Evolutionary conservation across 2,888 invertebrate genomes (phyloP).

Genomic region (Luperina testacea): DNA sequence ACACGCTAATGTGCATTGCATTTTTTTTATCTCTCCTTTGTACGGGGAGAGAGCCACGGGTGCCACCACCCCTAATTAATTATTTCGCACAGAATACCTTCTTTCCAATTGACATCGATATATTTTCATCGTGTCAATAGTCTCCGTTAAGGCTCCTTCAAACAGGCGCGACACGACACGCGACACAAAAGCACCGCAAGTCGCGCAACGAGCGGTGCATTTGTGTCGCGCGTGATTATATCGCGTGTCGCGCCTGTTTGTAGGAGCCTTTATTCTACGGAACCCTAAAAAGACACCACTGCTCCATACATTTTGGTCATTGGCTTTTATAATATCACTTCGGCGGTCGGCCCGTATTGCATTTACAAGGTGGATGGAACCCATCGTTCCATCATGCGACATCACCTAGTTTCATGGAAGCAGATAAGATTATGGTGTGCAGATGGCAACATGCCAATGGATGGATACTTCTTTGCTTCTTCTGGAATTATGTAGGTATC

Average conservation of each 20-base stretch:
- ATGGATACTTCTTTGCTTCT: background rate
- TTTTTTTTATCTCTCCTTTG: background rate
- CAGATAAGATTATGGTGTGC: background rate
- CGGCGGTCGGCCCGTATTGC: background rate
- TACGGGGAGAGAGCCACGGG: background rate
- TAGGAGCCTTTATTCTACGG: no score
- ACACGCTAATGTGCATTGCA: background rate
- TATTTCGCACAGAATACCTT: background rate
- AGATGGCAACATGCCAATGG: background rate
- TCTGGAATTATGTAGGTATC: background rate
- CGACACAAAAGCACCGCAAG: no score
- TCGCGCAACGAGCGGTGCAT: no score
- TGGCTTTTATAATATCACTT: background rate
- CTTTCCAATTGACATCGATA: background rate
- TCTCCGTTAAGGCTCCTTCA: background rate
- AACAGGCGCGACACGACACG: no score
- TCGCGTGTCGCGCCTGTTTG: no score
- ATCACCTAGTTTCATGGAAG: background rate
- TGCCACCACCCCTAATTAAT: background rate
- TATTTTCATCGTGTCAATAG: background rate
- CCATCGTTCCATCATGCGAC: background rate
- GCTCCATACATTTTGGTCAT: background rate
- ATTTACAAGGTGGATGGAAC: background rate
- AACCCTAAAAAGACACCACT: background rate
- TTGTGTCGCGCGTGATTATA: no score